Conservation (phyloP, 2,113 vertebrate species). For the Nothobranchius furzeri region DNA sequence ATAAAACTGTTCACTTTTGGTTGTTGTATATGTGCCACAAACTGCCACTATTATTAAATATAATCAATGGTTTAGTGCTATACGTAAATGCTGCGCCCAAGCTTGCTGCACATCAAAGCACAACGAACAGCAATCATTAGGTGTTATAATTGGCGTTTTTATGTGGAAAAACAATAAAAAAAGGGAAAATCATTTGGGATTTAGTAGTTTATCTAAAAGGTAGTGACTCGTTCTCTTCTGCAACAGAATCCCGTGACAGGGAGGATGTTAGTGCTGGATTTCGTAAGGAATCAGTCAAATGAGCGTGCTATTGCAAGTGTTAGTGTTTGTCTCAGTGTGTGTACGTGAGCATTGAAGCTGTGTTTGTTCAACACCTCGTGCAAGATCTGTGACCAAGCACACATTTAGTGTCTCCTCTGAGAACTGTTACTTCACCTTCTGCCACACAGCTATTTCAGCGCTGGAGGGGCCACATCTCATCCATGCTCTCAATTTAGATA, state of each 20-base stretch:
- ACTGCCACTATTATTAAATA: too few species aligned
- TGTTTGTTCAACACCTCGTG: constrained; percentile 18
- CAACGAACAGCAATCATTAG: constrained; percentile 65
- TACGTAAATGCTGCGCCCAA: too few species aligned
- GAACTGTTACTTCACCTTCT: constrained; percentile 44
- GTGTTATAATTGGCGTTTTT: constrained; percentile 37
- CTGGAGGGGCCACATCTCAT: constrained; percentile 8
- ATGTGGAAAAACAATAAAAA: constrained; percentile 2
- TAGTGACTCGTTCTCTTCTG: constrained; percentile 19
- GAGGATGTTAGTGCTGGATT: constrained; percentile 30
- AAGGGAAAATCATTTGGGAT: constrained; percentile 36
- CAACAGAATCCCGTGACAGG: constrained; percentile 26
- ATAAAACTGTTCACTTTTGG: constrained; percentile 18
- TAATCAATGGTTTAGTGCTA: too few species aligned
- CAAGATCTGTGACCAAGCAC: constrained; percentile 34
- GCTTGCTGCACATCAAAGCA: constrained; percentile 66
- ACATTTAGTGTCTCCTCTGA: constrained; percentile 37
- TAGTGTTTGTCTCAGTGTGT: constrained; percentile 29
- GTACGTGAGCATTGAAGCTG: constrained; percentile 34
- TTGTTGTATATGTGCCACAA: too few species aligned
- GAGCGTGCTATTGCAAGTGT: constrained; percentile 22
- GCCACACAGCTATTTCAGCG: constrained; percentile 31
- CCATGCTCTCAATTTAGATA: background rate
- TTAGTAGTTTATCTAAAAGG: constrained; percentile 7
- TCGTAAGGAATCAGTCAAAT: constrained; percentile 16